These are phyloP conservation scores for Lerista edwardsae DNA, from an alignment of 2,797 vertebrate species.

Conservation along the genomic window DNA sequence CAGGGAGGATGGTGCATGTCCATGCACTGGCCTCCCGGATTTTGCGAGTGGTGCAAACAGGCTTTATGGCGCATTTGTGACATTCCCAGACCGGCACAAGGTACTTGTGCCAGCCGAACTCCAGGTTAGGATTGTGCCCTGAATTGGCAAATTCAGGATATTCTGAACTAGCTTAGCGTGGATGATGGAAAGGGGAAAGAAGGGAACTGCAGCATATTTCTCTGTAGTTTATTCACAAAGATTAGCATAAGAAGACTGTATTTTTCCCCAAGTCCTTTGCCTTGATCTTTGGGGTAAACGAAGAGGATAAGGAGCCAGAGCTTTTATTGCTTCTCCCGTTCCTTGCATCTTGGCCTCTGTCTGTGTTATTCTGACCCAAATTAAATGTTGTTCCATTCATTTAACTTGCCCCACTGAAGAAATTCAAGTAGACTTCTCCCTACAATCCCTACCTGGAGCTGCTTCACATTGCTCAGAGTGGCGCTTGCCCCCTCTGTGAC, in stretches of 20 bases:
- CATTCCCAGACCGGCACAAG: too few species aligned
- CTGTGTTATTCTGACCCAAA: neutral
- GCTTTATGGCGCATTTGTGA: too few species aligned
- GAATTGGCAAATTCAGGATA: too few species aligned
- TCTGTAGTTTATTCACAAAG: neutral
- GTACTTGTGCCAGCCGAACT: too few species aligned
- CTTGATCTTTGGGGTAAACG: neutral
- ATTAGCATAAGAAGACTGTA: neutral
- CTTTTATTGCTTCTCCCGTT: neutral
- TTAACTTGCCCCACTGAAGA: neutral
- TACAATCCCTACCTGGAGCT: neutral
- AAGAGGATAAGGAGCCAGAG: neutral
- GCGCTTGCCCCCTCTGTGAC: too few species aligned
- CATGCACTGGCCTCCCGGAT: too few species aligned
- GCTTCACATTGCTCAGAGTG: too few species aligned
- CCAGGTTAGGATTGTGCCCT: too few species aligned
- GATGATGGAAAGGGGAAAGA: too few species aligned
- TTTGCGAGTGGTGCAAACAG: too few species aligned
- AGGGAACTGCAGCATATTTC: neutral
- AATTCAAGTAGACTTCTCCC: neutral
- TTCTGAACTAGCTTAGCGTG: neutral
- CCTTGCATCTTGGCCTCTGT: too few species aligned
- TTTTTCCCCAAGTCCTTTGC: neutral
- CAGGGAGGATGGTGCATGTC: too few species aligned
- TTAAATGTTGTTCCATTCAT: neutral